A percentile compares a stretch with the other conserved stretches of the same genome.
Conservation (phyloP, 2,888 invertebrate genomes). For the Scaptomyza reducta region DNA sequence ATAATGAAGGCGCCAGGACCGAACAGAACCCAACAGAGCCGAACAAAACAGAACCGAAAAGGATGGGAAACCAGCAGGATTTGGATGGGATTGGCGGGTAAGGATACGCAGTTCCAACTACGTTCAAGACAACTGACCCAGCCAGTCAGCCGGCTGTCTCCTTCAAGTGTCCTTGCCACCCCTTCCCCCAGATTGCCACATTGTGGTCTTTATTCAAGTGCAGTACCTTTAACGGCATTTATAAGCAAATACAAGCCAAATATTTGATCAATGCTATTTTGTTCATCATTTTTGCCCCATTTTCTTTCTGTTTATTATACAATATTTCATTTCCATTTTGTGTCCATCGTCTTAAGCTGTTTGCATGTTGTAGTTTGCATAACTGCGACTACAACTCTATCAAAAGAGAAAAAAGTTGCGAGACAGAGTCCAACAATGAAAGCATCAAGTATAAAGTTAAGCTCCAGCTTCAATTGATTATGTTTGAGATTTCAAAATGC, state of each 20-base stretch:
- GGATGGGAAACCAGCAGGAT: background rate
- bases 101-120: background rate
- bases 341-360: slow-evolving; percentile 32
- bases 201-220: slow-evolving; percentile 23
- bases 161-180: slow-evolving; percentile 10
- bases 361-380: slow-evolving; percentile 22
- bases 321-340: slow-evolving; percentile 40
- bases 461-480: slow-evolving; percentile 13
- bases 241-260: slow-evolving; percentile 64
- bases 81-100: background rate
- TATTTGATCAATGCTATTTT: slow-evolving; percentile 45
- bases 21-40: background rate
- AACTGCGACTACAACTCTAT: slow-evolving; percentile 31
- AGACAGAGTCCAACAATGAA: background rate
- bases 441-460: background rate
- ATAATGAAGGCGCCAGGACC: slow-evolving; percentile 50
- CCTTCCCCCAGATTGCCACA: slow-evolving; percentile 37
- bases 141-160: background rate
- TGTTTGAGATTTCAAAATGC: slow-evolving; percentile 18
- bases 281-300: slow-evolving; percentile 1
- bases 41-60: background rate
- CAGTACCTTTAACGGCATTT: slow-evolving; percentile 59
- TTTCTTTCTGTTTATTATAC: slow-evolving; percentile 51
- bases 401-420: background rate
- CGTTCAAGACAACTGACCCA: slow-evolving; percentile 8